Percentiles rank a stretch among this genome's conserved stretches.
These are phyloP conservation scores for Caenorhabditis zanzibari DNA, from an alignment of 2,888 invertebrate species.

Conservation along the genomic window DNA sequence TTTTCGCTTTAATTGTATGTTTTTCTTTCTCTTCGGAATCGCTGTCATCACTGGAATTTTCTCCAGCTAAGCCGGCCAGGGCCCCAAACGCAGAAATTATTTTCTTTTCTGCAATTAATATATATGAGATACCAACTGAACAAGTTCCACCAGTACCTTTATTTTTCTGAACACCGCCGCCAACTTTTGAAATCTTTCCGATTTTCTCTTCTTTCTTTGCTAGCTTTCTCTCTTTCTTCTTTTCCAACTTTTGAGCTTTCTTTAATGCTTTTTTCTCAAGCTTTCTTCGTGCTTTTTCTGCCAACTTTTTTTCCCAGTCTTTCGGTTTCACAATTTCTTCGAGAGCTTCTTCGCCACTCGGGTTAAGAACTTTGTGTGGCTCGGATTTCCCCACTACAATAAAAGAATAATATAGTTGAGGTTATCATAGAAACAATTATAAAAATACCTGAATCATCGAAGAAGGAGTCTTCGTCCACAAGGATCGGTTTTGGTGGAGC, in stretches of 20 bases:
- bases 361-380: not conserved
- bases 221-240: constrained; percentile 62
- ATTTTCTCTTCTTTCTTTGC: constrained; percentile 36
- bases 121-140: not conserved
- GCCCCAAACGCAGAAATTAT: constrained; percentile 69
- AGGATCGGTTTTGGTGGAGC: not conserved
- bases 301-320: constrained; percentile 75
- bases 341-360: constrained; percentile 67
- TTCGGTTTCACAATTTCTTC: constrained; percentile 76
- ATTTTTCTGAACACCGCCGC: constrained; percentile 32
- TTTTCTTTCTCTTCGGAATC: constrained; percentile 33
- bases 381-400: not conserved
- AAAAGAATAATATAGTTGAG: not conserved
- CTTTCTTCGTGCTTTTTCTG: constrained; percentile 66
- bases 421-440: no score
- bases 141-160: constrained; percentile 22
- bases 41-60: constrained; percentile 55
- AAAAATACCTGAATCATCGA: constrained; percentile 22
- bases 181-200: constrained; percentile 43
- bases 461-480: constrained; percentile 29
- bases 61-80: constrained; percentile 33
- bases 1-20: constrained; percentile 22
- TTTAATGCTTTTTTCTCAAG: constrained; percentile 67
- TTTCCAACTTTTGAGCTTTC: constrained; percentile 60
- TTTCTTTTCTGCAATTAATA: constrained; percentile 48